Percentiles rank a stretch among this genome's conserved stretches.
Evolutionary conservation across 2,888 invertebrate genomes (phyloP).

Genomic region (Perithous albicinctus): DNA sequence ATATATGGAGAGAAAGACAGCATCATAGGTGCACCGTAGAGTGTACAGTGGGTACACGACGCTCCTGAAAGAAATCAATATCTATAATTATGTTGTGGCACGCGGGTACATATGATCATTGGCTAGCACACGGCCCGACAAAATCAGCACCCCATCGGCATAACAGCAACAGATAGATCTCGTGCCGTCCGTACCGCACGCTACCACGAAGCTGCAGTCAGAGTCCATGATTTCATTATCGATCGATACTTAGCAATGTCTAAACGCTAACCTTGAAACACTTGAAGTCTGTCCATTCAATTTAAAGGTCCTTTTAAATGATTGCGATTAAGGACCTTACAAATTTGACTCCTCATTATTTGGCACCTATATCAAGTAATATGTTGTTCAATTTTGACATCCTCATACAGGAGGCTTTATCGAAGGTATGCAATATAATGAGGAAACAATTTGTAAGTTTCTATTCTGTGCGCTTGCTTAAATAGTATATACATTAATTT

Average conservation of each 20-base stretch:
- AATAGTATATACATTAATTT: too few relatives aligned
- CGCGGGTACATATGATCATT: constrained; percentile 64
- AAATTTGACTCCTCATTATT: too few relatives aligned
- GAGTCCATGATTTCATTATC: not conserved
- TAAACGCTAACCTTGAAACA: not conserved
- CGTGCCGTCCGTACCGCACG: not conserved
- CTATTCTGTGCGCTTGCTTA: too few relatives aligned
- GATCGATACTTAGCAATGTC: constrained; percentile 9
- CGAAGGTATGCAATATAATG: too few relatives aligned
- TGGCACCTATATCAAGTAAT: too few relatives aligned
- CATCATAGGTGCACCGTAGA: constrained; percentile 6
- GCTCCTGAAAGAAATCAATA: constrained; percentile 76
- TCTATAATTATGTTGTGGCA: constrained; percentile 79
- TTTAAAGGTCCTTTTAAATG: too few relatives aligned
- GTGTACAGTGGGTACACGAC: constrained; percentile 21
- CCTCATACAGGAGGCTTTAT: too few relatives aligned
- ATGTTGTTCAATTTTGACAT: too few relatives aligned
- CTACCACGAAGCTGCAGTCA: not conserved
- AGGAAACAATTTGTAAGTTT: too few relatives aligned
- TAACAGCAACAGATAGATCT: constrained; percentile 57
- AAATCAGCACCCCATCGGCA: constrained; percentile 29
- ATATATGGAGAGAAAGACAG: not conserved
- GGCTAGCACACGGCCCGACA: constrained; percentile 39
- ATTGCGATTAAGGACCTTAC: too few relatives aligned
- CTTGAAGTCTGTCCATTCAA: too few relatives aligned